These are phyloP conservation scores for Euglossa dilemma DNA, from an alignment of 1,140 invertebrate genomes.

Conservation along the genomic window DNA sequence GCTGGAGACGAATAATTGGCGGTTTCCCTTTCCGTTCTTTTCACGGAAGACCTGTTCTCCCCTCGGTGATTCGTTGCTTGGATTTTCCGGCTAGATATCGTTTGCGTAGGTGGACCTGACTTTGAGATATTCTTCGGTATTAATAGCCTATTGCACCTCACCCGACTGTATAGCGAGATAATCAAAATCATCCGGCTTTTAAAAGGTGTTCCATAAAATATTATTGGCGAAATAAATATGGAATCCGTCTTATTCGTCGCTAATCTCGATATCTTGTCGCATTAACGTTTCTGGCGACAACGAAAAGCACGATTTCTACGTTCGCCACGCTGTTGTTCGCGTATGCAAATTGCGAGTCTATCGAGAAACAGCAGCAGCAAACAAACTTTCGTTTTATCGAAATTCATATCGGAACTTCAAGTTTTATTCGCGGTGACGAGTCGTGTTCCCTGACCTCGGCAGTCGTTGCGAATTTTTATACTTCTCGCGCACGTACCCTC, in stretches of 20 bases:
- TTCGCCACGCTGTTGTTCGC: neutral
- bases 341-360: neutral
- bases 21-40: neutral
- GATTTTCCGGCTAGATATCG: neutral
- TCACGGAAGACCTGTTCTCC: no score
- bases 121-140: neutral
- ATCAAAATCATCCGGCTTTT: no score
- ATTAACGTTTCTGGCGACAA: no score
- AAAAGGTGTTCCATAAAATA: no score
- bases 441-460: neutral
- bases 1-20: neutral
- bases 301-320: no score
- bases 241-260: no score
- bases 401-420: constrained; percentile 26
- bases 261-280: no score
- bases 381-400: constrained; percentile 20
- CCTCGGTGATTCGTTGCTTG: neutral
- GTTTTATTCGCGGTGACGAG: neutral
- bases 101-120: neutral
- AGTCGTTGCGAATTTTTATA: constrained; percentile 10
- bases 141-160: neutral
- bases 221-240: no score
- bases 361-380: neutral
- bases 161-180: no score
- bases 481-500: neutral